Evolutionary conservation across 92 coral and sea anemone species (phyloP).

Genomic region (Paragorgia papillata): DNA sequence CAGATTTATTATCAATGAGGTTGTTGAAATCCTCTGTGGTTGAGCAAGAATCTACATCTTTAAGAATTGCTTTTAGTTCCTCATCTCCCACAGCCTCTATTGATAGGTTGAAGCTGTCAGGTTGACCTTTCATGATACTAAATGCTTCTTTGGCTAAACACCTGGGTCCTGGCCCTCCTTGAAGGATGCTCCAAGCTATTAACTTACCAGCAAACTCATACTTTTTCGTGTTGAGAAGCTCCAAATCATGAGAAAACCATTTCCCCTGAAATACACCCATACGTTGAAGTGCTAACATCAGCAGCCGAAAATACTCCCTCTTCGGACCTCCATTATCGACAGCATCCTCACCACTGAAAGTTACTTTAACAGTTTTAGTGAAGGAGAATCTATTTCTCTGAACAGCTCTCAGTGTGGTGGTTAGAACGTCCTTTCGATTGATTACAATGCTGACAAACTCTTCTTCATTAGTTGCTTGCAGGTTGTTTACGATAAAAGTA

Average conservation of each 20-base stretch:
- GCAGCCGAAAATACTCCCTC: constrained; percentile 61
- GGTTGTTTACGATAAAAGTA: no score
- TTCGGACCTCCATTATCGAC: constrained; percentile 71
- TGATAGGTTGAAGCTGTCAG: constrained; percentile 9
- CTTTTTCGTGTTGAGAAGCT: background rate
- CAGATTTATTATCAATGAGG: constrained; percentile 23
- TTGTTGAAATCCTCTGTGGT: constrained; percentile 19
- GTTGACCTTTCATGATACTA: background rate
- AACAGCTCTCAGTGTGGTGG: constrained; percentile 53
- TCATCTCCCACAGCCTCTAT: constrained; percentile 18
- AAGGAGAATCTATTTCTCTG: constrained; percentile 56
- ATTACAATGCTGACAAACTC: background rate
- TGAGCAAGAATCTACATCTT: constrained; percentile 27
- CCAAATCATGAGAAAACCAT: constrained; percentile 64
- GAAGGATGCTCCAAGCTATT: constrained; percentile 11
- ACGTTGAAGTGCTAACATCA: constrained; percentile 44
- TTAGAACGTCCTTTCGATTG: constrained; percentile 41
- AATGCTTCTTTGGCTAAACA: background rate
- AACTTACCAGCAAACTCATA: constrained; percentile 4
- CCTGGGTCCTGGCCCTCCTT: constrained; percentile 6
- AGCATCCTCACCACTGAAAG: constrained; percentile 62
- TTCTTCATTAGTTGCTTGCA: background rate
- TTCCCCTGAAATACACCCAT: constrained; percentile 37
- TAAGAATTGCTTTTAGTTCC: constrained; percentile 22
- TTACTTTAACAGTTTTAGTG: constrained; percentile 44